A percentile compares a stretch with the other conserved stretches of the same genome.
Evolutionary conservation across 64 coral and sea anemone species (phyloP).

Genomic region (Platygyra sinensis): DNA sequence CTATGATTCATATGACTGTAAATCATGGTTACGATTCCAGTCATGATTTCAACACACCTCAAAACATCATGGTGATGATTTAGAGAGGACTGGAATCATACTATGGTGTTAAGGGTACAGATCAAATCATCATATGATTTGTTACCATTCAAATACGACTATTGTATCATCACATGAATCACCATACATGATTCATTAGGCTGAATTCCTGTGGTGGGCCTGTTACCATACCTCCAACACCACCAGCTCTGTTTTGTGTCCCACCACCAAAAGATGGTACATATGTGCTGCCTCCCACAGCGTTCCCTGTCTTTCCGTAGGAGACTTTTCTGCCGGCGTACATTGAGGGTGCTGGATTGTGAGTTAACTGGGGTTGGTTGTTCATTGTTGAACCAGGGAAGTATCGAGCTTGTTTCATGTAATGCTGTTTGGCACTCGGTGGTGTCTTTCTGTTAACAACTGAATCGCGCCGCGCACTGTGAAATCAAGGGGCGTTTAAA

Average conservation of each 20-base stretch:
- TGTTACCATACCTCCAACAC: constrained; percentile 7
- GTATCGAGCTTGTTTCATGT: constrained; percentile 95
- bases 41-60: too few relatives aligned
- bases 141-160: too few relatives aligned
- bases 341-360: constrained; percentile 46
- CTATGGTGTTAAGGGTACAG: too few relatives aligned
- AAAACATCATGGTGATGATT: too few relatives aligned
- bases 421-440: constrained; percentile 97
- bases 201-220: too few relatives aligned
- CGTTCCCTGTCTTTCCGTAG: constrained; percentile 41
- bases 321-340: constrained; percentile 33
- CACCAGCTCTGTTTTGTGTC: not conserved
- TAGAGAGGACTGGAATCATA: too few relatives aligned
- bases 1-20: too few relatives aligned
- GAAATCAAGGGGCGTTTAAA: not conserved
- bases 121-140: too few relatives aligned
- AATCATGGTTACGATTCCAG: too few relatives aligned
- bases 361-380: constrained; percentile 44
- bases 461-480: not conserved
- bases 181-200: too few relatives aligned
- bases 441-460: constrained; percentile 67
- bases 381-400: constrained; percentile 78
- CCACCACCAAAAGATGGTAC: constrained; percentile 66
- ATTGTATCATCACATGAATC: too few relatives aligned
- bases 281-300: constrained; percentile 32